phyloP scores from a whole-genome alignment of 2,113 vertebrate genomes.

The Neogale vison region DNA sequence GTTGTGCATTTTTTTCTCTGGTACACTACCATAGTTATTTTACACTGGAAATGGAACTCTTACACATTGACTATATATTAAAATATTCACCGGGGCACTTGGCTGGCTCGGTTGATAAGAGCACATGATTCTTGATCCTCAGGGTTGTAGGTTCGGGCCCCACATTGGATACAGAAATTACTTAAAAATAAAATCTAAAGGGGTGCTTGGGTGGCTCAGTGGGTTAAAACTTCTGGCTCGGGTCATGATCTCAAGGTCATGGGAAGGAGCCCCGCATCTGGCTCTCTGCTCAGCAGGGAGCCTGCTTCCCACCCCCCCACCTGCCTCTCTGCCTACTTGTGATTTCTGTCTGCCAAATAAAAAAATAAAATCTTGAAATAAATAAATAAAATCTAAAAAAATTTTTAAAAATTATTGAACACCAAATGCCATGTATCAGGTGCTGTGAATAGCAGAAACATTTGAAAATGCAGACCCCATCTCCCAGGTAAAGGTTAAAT shows the following conservation, averaged over 20 bases:
- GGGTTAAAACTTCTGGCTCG: no score
- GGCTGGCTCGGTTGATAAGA: background rate
- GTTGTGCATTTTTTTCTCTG: constrained; percentile 7
- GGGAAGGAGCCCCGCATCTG: no score
- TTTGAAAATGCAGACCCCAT: background rate
- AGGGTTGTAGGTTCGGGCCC: background rate
- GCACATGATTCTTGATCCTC: background rate
- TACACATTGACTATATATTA: background rate
- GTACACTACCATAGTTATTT: background rate
- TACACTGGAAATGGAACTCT: background rate
- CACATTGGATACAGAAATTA: background rate
- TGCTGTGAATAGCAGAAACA: background rate
- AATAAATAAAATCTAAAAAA: background rate
- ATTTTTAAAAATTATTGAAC: background rate
- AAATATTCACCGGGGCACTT: background rate
- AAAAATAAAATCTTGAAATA: no score
- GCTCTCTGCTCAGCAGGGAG: no score
- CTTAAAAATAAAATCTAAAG: background rate
- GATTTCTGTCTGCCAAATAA: no score
- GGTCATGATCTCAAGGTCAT: no score
- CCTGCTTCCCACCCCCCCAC: no score
- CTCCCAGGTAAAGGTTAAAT: background rate
- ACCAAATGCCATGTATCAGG: background rate
- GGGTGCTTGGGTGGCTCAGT: no score
- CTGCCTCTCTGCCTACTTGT: no score